These are phyloP conservation scores for Coilia nasus DNA, from an alignment of 2,797 vertebrate species.

Conservation along the genomic window DNA sequence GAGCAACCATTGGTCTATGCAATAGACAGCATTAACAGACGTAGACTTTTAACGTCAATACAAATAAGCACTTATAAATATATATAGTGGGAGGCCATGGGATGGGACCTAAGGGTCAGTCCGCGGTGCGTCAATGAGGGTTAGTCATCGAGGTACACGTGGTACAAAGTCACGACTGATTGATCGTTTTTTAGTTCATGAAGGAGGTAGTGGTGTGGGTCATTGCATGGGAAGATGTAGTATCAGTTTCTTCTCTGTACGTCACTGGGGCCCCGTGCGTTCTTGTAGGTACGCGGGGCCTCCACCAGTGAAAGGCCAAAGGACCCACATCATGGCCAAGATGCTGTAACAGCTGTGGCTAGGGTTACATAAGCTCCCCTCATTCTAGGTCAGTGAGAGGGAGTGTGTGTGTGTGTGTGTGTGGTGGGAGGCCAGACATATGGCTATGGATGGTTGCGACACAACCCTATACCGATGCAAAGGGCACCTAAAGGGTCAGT, in stretches of 20 bases:
- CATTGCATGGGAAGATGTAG: too few species aligned
- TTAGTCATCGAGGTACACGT: background rate
- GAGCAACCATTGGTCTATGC: too few species aligned
- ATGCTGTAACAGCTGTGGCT: background rate
- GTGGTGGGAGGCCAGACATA: background rate
- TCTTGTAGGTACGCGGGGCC: too few species aligned
- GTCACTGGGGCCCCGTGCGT: too few species aligned
- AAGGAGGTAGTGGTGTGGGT: too few species aligned
- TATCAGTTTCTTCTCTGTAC: too few species aligned
- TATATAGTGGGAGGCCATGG: background rate
- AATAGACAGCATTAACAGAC: too few species aligned
- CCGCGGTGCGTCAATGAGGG: background rate
- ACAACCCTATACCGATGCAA: background rate
- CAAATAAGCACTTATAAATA: background rate
- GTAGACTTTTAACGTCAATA: too few species aligned
- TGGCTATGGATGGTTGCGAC: background rate
- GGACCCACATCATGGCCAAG: background rate
- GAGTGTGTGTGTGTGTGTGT: background rate
- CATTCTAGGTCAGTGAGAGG: background rate
- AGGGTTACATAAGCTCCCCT: background rate
- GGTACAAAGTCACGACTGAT: background rate
- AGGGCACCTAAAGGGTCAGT: background rate
- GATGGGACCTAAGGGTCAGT: background rate
- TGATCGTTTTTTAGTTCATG: background rate
- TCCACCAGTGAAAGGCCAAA: background rate